Base-by-base conservation (phyloP, 2,797 vertebrate genomes). In the Falco cherrug region DNA sequence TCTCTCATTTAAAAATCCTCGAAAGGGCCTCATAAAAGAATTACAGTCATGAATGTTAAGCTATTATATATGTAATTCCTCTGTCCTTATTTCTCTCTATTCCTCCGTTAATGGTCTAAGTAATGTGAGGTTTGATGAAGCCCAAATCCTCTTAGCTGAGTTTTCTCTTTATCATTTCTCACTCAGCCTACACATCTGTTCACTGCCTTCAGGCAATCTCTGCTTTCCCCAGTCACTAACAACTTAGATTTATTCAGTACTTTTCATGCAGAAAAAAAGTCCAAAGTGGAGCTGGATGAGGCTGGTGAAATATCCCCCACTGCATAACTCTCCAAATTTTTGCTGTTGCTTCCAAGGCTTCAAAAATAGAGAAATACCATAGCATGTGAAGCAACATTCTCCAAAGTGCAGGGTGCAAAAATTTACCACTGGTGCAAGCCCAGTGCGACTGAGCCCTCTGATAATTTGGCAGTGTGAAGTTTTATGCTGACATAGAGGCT, bases 171-270 rank as follows among this genome's bases (percentile, higher is more conserved):
- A 87, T 56, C 47, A 56, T 95, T 96, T 92, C 92, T 91, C 64
- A 68, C 84, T 92, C 90, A 95, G 90, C 84, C 90, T 96, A 93
- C 84, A 87, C 71, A 96, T 96, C 93, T 96, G 87, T 68, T 96
- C 84, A 18, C 31, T 91, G 89, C 90, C 90, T 97, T 67, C 89
- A 93, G 90, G 94, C 94, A 85, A 39, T 63, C 68, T 93, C 83
- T 81, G 39, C 86, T 87, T 54, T 93, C 82, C 67, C 61, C 73
- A 95, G 69, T 84, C 87, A 86, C 87, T 87, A 85, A 80, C 87
- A 92, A 75, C 84, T 85, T 87, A 71, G 57, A 95, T 91, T 96
- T 95, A 89, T 95, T 93, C 79, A 67, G 54, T 90, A 61, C 39
- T 87, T 93, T 48, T 86, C 79, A 76, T 33, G 61, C 47, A 92